phyloP scores from a whole-genome alignment of 1,140 invertebrate genomes.

The Hirudo medicinalis region DNA sequence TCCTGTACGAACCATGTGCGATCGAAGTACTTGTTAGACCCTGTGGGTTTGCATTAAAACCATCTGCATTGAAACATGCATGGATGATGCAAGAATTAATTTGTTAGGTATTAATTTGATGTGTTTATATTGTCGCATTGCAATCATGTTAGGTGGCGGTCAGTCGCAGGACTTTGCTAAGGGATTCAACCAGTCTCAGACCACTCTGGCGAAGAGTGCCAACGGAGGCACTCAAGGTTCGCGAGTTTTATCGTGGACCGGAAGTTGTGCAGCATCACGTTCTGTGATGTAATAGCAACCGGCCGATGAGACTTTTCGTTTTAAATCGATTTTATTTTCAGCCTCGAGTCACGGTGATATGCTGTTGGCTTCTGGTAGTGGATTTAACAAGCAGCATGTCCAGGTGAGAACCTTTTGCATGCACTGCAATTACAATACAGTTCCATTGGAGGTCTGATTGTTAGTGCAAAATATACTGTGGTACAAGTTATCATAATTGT shows the following conservation, averaged over 20 bases:
- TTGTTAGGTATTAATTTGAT: no score
- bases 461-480: not conserved
- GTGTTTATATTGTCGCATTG: not conserved
- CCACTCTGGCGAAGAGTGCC: not conserved
- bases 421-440: not conserved
- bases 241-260: not conserved
- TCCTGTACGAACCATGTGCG: no score
- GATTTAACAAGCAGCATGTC: slow-evolving; percentile 7
- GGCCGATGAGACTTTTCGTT: no score
- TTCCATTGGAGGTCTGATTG: not conserved
- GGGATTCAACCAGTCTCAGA: not conserved
- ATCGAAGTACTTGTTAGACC: no score
- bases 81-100: no score
- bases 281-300: no score
- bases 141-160: not conserved
- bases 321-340: no score
- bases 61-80: no score
- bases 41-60: no score
- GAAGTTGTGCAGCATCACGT: no score
- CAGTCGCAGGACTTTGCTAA: not conserved
- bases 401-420: not conserved
- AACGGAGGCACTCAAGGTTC: not conserved
- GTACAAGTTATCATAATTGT: not conserved
- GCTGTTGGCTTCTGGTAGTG: slow-evolving; percentile 1
- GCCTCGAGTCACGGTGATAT: slow-evolving; percentile 3